phyloP scores from a whole-genome alignment of 2,888 invertebrate genomes.

The Octodonta nipae region DNA sequence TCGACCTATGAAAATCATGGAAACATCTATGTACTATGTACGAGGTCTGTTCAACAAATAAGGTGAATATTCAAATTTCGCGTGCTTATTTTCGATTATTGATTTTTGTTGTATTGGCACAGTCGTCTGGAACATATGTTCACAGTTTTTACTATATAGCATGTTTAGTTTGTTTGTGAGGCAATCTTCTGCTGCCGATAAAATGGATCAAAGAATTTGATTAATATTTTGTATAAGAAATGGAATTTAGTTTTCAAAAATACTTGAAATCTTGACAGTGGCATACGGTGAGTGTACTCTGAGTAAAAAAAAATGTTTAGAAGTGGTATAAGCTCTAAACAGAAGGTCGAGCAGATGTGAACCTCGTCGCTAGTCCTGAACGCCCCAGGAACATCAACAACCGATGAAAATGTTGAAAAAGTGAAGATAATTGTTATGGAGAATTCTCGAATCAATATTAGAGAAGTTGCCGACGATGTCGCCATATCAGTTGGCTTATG shows the following conservation, averaged over 20 bases:
- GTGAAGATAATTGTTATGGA: neutral
- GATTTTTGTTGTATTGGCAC: too few relatives aligned
- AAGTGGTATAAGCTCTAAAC: neutral
- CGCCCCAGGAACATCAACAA: slow-evolving; percentile 3
- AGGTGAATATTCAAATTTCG: too few relatives aligned
- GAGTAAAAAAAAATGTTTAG: slow-evolving; percentile 4
- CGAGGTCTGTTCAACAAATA: too few relatives aligned
- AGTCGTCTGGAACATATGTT: too few relatives aligned
- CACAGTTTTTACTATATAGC: too few relatives aligned
- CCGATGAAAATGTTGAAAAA: slow-evolving; percentile 3
- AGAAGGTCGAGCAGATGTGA: neutral
- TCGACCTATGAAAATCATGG: too few relatives aligned
- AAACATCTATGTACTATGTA: too few relatives aligned
- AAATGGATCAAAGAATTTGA: slow-evolving; percentile 1
- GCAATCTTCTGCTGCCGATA: too few relatives aligned
- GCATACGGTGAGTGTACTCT: slow-evolving; percentile 1
- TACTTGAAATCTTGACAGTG: slow-evolving; percentile 1
- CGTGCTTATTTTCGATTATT: too few relatives aligned
- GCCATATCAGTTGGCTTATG: slow-evolving; percentile 11
- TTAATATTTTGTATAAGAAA: slow-evolving; percentile 2
- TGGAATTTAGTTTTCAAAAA: neutral
- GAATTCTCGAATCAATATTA: slow-evolving; percentile 3
- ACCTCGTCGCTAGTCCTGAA: neutral
- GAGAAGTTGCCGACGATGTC: slow-evolving; percentile 7
- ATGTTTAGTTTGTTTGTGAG: too few relatives aligned